A percentile compares a stretch with the other conserved stretches of the same genome.
Conservation (phyloP, 1,140 invertebrate genomes). For the Frieseomelitta varia region DNA sequence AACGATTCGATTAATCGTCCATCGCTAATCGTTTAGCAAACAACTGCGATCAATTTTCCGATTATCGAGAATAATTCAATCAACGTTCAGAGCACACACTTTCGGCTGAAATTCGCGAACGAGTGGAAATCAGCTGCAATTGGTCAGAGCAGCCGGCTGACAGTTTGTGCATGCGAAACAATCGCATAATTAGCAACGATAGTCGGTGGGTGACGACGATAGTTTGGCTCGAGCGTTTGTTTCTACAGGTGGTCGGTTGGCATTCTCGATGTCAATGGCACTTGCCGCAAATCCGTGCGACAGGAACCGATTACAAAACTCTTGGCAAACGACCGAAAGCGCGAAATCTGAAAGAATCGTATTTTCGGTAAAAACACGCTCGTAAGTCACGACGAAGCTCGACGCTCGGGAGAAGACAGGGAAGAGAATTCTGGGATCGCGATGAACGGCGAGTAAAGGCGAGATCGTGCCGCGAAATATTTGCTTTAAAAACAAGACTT, state of each 20-base stretch:
- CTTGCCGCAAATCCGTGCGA: slow-evolving; percentile 6
- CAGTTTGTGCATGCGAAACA: not conserved
- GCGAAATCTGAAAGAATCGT: slow-evolving; percentile 6
- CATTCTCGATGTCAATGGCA: slow-evolving; percentile 63
- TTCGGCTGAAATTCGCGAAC: not conserved
- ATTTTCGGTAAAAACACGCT: slow-evolving; percentile 1
- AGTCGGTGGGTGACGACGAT: slow-evolving; percentile 20
- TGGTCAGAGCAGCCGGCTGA: not conserved
- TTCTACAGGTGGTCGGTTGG: slow-evolving; percentile 65
- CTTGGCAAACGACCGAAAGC: slow-evolving; percentile 33
- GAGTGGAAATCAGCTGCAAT: not conserved
- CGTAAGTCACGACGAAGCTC: not conserved
- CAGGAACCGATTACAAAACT: slow-evolving; percentile 49
- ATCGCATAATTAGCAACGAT: slow-evolving; percentile 31
- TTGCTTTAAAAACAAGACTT: not conserved
- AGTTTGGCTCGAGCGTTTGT: slow-evolving; percentile 44
- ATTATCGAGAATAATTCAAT: not conserved
- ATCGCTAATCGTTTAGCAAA: not conserved
- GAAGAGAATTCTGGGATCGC: not conserved
- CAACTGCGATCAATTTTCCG: not conserved
- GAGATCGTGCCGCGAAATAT: not conserved
- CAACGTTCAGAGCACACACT: not conserved
- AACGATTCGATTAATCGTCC: not conserved
- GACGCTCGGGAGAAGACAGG: not conserved
- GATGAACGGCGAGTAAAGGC: not conserved